Percentiles rank a stretch among this genome's conserved stretches.
These are phyloP conservation scores for Caenorhabditis sinica DNA, from an alignment of 2,888 invertebrate species.

Conservation along the genomic window DNA sequence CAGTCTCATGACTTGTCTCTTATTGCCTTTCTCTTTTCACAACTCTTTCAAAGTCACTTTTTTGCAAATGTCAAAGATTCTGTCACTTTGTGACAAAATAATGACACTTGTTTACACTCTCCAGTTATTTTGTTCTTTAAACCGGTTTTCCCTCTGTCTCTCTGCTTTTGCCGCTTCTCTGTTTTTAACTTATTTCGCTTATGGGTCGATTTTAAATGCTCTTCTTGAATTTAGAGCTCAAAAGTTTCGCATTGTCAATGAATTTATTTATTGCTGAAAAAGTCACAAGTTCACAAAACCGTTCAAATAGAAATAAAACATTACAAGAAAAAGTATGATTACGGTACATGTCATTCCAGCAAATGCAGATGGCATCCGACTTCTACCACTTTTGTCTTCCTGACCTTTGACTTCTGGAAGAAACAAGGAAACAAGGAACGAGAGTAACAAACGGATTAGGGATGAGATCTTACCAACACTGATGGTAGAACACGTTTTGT, in stretches of 20 bases:
- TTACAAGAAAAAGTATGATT: constrained; percentile 47
- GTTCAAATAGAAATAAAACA: constrained; percentile 62
- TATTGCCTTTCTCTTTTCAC: background rate
- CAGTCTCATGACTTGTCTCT: constrained; percentile 27
- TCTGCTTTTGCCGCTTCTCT: constrained; percentile 33
- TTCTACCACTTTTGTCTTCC: constrained; percentile 52
- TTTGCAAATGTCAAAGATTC: constrained; percentile 30
- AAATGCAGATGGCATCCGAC: constrained; percentile 49
- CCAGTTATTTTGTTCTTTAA: constrained; percentile 53
- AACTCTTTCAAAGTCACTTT: background rate
- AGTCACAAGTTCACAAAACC: constrained; percentile 56
- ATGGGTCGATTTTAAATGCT: constrained; percentile 59
- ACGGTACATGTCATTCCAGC: constrained; percentile 48
- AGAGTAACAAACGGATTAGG: constrained; percentile 30
- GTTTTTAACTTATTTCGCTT: constrained; percentile 46
- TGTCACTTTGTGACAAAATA: constrained; percentile 52
- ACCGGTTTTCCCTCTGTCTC: constrained; percentile 51
- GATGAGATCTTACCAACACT: constrained; percentile 56
- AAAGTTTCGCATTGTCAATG: constrained; percentile 19
- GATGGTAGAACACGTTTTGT: constrained; percentile 61
- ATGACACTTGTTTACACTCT: constrained; percentile 52
- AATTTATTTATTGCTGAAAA: constrained; percentile 13
- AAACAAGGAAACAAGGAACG: background rate
- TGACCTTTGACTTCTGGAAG: constrained; percentile 65
- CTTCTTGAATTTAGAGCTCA: constrained; percentile 45